A percentile compares a stretch with the other conserved stretches of the same genome.
phyloP scores from a whole-genome alignment of 2,113 vertebrate species.

The Tretioscincus oriximinensis region DNA sequence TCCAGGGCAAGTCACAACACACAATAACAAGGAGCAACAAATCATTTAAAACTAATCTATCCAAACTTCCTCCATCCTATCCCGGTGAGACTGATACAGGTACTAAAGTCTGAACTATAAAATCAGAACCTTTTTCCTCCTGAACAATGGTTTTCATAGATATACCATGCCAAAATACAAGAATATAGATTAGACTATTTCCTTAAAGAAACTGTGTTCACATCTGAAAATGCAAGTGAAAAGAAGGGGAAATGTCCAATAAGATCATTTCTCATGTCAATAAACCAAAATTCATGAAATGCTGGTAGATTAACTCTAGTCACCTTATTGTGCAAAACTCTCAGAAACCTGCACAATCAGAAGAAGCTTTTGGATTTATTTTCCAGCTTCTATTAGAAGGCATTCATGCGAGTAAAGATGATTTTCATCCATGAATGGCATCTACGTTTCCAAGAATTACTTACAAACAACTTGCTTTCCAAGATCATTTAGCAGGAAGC shows the following conservation, averaged over 20 bases:
- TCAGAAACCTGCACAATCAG: background rate
- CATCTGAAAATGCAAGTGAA: background rate
- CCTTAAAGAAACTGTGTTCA: no score
- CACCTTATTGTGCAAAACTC: no score
- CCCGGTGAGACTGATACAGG: no score
- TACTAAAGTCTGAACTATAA: background rate
- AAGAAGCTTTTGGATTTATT: background rate
- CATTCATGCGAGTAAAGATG: background rate
- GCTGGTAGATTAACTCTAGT: background rate
- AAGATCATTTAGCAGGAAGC: background rate
- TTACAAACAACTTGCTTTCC: background rate
- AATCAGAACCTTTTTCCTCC: background rate
- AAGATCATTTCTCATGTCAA: background rate
- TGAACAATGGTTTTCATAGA: background rate
- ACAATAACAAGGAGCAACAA: no score
- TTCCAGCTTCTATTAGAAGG: background rate
- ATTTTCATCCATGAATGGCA: background rate
- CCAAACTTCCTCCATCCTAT: no score
- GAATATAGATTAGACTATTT: background rate
- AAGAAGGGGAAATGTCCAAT: background rate
- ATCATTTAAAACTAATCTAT: no score
- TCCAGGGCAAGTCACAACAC: no score
- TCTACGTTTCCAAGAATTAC: background rate
- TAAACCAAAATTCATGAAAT: background rate
- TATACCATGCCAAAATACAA: background rate